Percentiles rank a stretch among this genome's conserved stretches.
Evolutionary conservation across 2,888 invertebrate species (phyloP).

Genomic region (Oscheius myriophilus): DNA sequence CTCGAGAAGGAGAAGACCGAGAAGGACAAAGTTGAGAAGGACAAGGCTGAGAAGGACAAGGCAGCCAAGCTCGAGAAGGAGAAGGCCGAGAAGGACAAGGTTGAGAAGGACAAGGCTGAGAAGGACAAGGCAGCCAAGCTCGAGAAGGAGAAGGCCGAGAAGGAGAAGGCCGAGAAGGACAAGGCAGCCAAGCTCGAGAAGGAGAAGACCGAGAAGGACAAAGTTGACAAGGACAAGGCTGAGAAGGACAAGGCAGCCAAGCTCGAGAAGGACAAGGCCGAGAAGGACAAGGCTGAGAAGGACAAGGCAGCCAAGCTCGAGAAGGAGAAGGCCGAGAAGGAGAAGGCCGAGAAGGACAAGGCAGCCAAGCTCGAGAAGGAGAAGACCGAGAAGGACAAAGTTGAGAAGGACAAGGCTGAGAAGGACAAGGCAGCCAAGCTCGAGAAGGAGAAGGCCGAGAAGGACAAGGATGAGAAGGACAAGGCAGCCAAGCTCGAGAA

Average conservation of each 20-base stretch:
- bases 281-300: conserved; percentile 20
- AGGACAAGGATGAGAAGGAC: conserved; percentile 5
- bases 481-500: background rate
- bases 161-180: conserved; percentile 11
- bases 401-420: conserved; percentile 11
- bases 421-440: conserved; percentile 11
- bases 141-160: conserved; percentile 6
- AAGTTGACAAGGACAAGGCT: background rate
- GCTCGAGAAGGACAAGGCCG: conserved; percentile 3
- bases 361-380: conserved; percentile 3
- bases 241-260: conserved; percentile 20
- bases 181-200: conserved; percentile 13
- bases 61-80: conserved; percentile 2
- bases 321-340: conserved; percentile 13
- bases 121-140: conserved; percentile 1
- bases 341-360: conserved; percentile 16
- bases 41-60: conserved; percentile 16
- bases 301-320: background rate
- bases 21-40: conserved; percentile 17
- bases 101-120: conserved; percentile 14
- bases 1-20: conserved; percentile 16
- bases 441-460: conserved; percentile 12
- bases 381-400: conserved; percentile 16
- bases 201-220: conserved; percentile 8
- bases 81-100: conserved; percentile 20